Evolutionary conservation across 1,140 invertebrate genomes (phyloP), one percentile per base, ranked within the genome.

Genomic region (Euwallacea similis): DNA sequence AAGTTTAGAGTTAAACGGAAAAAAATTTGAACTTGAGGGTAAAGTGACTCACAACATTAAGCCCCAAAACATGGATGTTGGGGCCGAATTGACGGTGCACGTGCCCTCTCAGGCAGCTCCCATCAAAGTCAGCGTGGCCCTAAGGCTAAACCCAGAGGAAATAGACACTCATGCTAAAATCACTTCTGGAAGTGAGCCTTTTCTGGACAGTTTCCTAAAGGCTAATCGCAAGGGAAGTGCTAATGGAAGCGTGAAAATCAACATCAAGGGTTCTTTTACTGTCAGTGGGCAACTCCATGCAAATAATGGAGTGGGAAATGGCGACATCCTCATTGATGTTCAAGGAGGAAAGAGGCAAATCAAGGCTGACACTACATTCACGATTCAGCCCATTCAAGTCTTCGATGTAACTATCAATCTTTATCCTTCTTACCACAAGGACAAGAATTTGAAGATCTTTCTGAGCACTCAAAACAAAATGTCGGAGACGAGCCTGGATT

Each of bases 391-490:
- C 33, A 81, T 86, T 1, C 86, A 86, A 0, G 82, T 81, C 8
- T 88, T 87, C 73, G 86, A 87, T 46, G 83, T 86, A 0, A 86
- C 87, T 21, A 68, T 88, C 0, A 87, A 86, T 42, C 15, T 93
- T 1, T 86, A 84, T 59, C 86, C 88, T 7, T 86, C 92, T 77
- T 88, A 86, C n/a, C 86, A 88, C 10, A 90, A 90, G 71, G 86
- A 90, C 76, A 87, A 88, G 10, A 87, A 79, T 55, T 87, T 89
- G 58, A 88, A 88, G 73, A 72, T 93, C 0, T 83, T 85, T 70
- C 74, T 90, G 7, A 84, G 84, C n/a, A 90, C 90, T 0, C 82
- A 86, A 42, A 88, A 85, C 46, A 86, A 86, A 56, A 67, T 86
- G 0, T 85, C 85, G 0, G 84, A 86, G 7, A 83, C 83, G 0